A percentile compares a stretch with the other conserved stretches of the same genome.
Evolutionary conservation across 2,888 invertebrate species (phyloP).

Genomic region (Andrena camellia): DNA sequence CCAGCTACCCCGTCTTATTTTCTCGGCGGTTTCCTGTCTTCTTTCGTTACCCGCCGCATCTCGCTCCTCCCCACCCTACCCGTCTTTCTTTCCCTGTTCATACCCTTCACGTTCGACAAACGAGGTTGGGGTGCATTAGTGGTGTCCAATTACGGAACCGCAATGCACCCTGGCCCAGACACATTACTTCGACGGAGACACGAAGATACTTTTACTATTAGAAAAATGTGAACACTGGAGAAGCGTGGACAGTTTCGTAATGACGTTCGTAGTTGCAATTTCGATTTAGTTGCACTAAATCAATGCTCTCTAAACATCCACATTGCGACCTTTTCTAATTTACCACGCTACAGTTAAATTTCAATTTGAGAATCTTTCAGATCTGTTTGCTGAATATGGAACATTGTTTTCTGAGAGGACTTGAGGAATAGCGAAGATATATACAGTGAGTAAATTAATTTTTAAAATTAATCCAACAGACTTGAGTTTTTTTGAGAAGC

Average conservation of each 20-base stretch:
- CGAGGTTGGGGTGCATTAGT: constrained; percentile 76
- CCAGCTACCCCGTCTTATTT: constrained; percentile 14
- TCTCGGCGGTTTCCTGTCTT: constrained; percentile 13
- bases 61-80: constrained; percentile 42
- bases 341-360: background rate
- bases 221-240: constrained; percentile 3
- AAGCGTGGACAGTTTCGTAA: background rate
- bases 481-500: too few relatives aligned
- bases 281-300: background rate
- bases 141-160: constrained; percentile 74
- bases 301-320: background rate
- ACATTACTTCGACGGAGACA: constrained; percentile 47
- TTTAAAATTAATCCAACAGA: too few relatives aligned
- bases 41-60: constrained; percentile 24
- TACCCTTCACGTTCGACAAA: constrained; percentile 74
- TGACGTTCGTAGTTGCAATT: background rate
- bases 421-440: background rate
- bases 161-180: constrained; percentile 53
- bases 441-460: too few relatives aligned
- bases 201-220: constrained; percentile 13
- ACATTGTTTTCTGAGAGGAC: background rate
- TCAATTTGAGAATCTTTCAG: background rate
- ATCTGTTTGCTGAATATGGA: background rate
- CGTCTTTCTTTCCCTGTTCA: constrained; percentile 50
- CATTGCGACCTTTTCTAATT: background rate